Evolutionary conservation across 2,888 invertebrate genomes (phyloP), one percentile per base, ranked within the genome.

Genomic region (Agonopterix alstromeriana): DNA sequence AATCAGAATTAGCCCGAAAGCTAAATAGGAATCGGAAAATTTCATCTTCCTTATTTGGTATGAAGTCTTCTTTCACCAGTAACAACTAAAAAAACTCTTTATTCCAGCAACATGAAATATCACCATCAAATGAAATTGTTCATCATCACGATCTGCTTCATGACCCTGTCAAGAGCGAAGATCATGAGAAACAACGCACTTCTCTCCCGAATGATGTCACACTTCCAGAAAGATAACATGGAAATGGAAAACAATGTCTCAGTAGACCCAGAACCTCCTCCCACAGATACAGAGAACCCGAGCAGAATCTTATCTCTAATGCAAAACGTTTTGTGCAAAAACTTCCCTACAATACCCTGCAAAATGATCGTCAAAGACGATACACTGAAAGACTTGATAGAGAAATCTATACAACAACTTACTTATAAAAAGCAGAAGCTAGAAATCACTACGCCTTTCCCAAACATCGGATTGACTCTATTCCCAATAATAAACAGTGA

Each of bases 281-380:
- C 41, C 10, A 10, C 5, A 5, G 3, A 10, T 27, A 14, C 47
- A 10, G 8, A 27, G 12, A 2, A 48, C 36, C 36, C 54, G 36
- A 12, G 35, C 38, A 12, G 27, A 12, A 40, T 86, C 1, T 14
- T 83, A 12, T 53, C 56, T 0, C 43, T 76, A 4, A 83, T 87
- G 85, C 84, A 86, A 51, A 73, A 70, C 35, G 81, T 87, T 0
- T 63, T 87, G 0, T 87, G 87, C 58, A 75, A 62, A 27, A 81
- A 85, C 60, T 87, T 86, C 45, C 86, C 83, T 0, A 52, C 73
- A 0, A 73, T 87, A 11, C 87, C 87, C 0, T 87, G 87, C 58
- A 60, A 70, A 1, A 53, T 84, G 44, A 87, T 87, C 53, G 64
- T 60, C 1, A 59, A 73, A 45, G 87, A 87, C 49, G 60, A 62